A percentile compares a stretch with the other conserved stretches of the same genome.
These are phyloP conservation scores for Argyrosomus regius DNA, from an alignment of 2,797 vertebrate species.

Conservation along the genomic window DNA sequence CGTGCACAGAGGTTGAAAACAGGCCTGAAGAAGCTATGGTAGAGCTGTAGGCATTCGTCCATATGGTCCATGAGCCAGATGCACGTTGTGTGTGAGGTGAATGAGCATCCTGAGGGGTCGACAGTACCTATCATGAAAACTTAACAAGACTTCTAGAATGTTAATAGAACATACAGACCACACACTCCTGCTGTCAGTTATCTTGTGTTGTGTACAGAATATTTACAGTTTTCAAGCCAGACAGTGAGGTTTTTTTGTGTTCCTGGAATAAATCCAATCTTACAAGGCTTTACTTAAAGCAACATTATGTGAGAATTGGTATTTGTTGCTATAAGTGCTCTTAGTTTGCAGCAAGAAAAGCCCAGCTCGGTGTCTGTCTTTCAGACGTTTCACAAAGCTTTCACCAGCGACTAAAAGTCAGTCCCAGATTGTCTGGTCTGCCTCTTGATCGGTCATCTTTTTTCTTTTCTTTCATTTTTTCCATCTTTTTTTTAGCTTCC, in stretches of 20 bases:
- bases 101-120: slow-evolving; percentile 18
- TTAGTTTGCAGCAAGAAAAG: no score
- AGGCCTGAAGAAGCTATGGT: neutral
- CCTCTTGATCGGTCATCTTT: no score
- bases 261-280: neutral
- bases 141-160: neutral
- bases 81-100: slow-evolving; percentile 11
- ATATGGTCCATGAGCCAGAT: slow-evolving; percentile 30
- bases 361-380: no score
- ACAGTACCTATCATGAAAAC: slow-evolving; percentile 7
- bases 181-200: neutral
- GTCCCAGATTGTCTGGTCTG: no score
- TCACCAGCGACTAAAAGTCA: no score
- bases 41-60: slow-evolving; percentile 19
- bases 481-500: no score
- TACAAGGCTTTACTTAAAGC: neutral
- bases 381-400: no score
- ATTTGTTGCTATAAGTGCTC: no score
- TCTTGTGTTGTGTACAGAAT: neutral
- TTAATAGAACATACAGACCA: neutral
- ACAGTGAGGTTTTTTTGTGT: neutral
- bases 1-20: slow-evolving; percentile 4
- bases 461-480: no score
- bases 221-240: neutral
- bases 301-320: no score